These are phyloP conservation scores for Merops nubicus DNA, from an alignment of 2,113 vertebrate genomes.

Conservation along the genomic window DNA sequence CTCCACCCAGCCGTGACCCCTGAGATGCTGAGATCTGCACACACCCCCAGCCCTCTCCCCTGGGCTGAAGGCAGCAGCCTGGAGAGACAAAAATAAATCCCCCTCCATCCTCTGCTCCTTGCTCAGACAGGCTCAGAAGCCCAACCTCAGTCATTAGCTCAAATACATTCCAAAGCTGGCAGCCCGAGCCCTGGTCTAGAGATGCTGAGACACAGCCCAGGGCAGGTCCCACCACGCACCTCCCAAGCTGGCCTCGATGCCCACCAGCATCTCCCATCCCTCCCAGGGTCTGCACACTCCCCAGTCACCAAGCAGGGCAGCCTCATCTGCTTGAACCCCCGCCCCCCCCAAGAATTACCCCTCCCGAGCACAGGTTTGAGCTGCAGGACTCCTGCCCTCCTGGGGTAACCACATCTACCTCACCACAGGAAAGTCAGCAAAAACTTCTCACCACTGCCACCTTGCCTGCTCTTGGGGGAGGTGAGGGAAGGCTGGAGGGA, in stretches of 20 bases:
- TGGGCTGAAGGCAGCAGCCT: background rate
- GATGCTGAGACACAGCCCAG: background rate
- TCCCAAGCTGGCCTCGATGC: rapidly evolving
- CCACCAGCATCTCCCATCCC: background rate
- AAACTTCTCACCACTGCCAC: background rate
- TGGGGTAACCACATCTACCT: background rate
- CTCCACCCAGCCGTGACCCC: background rate
- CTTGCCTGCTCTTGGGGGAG: background rate
- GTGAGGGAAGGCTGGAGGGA: background rate
- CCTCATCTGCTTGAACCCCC: background rate
- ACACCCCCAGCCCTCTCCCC: background rate
- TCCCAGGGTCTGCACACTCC: background rate
- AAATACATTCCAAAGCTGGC: background rate
- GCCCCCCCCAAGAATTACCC: background rate
- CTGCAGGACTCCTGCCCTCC: background rate
- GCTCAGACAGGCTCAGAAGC: background rate
- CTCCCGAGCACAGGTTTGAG: background rate
- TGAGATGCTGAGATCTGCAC: background rate
- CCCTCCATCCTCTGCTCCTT: background rate
- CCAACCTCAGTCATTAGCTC: background rate
- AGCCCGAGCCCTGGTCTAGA: background rate
- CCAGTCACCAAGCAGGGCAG: background rate
- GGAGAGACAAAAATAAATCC: background rate
- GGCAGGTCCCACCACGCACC: background rate
- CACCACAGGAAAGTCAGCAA: background rate